Conservation (phyloP, 2,113 vertebrate species). For the Brachypteracias leptosomus region DNA sequence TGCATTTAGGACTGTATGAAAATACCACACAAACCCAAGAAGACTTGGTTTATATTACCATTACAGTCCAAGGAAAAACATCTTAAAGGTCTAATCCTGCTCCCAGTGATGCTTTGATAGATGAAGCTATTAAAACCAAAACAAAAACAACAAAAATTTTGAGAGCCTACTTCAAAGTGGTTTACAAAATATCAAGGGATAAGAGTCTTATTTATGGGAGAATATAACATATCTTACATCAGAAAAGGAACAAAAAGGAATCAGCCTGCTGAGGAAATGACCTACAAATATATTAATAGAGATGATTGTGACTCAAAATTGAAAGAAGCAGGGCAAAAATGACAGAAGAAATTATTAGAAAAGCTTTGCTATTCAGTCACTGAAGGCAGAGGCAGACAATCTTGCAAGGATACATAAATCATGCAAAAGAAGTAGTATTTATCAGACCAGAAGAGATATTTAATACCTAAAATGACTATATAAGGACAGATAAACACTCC, state of each 20-base stretch:
- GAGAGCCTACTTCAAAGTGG: background rate
- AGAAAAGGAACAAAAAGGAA: background rate
- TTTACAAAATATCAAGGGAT: background rate
- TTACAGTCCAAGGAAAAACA: background rate
- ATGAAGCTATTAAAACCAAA: background rate
- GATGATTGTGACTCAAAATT: background rate
- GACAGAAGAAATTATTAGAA: background rate
- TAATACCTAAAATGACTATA: background rate
- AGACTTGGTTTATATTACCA: background rate
- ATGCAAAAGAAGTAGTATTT: background rate
- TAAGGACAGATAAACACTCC: background rate
- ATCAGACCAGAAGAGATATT: conserved; percentile 3
- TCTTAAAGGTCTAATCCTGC: too few species aligned
- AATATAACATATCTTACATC: background rate
- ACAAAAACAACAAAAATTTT: background rate
- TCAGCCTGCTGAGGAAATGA: background rate
- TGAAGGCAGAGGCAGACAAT: background rate
- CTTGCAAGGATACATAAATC: background rate
- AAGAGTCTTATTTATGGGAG: background rate
- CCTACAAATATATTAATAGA: background rate
- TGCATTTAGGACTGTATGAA: too few species aligned
- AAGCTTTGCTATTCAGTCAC: background rate
- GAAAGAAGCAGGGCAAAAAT: conserved; percentile 3
- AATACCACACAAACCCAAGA: too few species aligned
- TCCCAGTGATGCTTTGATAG: too few species aligned